phyloP scores from a whole-genome alignment of 2,888 invertebrate genomes.

The Drosophila meridionalis region DNA sequence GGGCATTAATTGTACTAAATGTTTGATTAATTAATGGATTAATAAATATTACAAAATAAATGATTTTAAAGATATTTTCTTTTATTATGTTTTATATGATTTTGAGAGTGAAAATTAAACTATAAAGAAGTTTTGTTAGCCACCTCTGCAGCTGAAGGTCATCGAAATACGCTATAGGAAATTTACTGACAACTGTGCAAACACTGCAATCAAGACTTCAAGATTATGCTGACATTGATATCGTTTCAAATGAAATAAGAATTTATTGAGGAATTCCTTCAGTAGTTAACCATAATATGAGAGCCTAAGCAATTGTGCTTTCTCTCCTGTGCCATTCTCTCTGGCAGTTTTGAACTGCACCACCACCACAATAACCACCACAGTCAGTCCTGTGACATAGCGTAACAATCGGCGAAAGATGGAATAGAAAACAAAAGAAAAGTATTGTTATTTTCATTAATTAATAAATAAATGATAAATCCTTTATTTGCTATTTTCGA shows the following conservation, averaged over 20 bases:
- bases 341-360: not conserved
- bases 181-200: not conserved
- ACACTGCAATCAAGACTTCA: not conserved
- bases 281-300: not conserved
- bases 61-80: not conserved
- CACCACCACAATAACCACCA: not conserved
- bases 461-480: not conserved
- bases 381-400: not conserved
- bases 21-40: not conserved
- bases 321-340: not conserved
- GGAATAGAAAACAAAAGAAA: not conserved
- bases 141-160: not conserved
- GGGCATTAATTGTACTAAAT: not conserved
- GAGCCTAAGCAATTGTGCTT: not conserved
- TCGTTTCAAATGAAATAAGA: not conserved
- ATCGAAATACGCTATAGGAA: not conserved
- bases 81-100: no score
- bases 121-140: no score
- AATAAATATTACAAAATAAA: not conserved
- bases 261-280: not conserved
- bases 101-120: no score
- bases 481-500: no score
- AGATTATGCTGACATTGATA: not conserved
- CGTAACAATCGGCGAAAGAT: not conserved
- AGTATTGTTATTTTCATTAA: not conserved